A percentile compares a stretch with the other conserved stretches of the same genome.
Evolutionary conservation across 2,888 invertebrate genomes (phyloP).

Genomic region (Rhodophaea formosa): DNA sequence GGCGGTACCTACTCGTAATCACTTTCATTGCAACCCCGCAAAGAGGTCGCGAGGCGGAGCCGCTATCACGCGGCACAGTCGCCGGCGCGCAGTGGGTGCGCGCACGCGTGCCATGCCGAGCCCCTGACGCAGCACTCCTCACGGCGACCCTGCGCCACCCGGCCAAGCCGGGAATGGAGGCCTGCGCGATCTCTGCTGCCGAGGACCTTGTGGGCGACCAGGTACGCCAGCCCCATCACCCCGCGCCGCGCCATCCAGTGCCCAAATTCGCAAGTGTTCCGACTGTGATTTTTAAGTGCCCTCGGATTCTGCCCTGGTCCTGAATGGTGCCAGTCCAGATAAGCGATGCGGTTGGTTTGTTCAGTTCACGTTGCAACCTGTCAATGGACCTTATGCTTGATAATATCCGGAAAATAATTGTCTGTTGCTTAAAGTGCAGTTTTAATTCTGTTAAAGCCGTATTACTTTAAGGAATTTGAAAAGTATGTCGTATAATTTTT

Average conservation of each 20-base stretch:
- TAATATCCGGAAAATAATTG: neutral
- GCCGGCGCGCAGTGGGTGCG: constrained; percentile 27
- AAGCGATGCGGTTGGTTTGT: constrained; percentile 16
- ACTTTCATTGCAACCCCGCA: constrained; percentile 76
- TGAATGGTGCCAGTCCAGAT: constrained; percentile 14
- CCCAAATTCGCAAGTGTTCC: constrained; percentile 7
- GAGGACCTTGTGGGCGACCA: constrained; percentile 78
- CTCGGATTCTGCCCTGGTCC: constrained; percentile 10
- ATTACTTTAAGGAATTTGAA: too few species aligned
- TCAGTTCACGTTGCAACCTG: constrained; percentile 1
- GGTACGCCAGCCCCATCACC: constrained; percentile 51
- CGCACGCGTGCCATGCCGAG: constrained; percentile 32
- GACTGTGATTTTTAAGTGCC: constrained; percentile 14
- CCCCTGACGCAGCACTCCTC: constrained; percentile 41
- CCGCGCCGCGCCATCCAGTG: constrained; percentile 2
- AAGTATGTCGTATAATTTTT: too few species aligned
- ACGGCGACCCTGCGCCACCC: constrained; percentile 45
- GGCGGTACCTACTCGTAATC: constrained; percentile 62
- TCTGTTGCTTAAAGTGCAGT: too few species aligned
- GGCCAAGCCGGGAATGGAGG: constrained; percentile 75
- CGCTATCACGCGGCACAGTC: constrained; percentile 49
- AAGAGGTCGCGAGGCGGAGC: constrained; percentile 56
- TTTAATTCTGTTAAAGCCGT: too few species aligned
- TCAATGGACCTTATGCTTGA: neutral
- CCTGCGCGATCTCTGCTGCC: constrained; percentile 71